Base-by-base conservation (phyloP, 2,113 vertebrate species). In the Paradoxurus hermaphroditus region DNA sequence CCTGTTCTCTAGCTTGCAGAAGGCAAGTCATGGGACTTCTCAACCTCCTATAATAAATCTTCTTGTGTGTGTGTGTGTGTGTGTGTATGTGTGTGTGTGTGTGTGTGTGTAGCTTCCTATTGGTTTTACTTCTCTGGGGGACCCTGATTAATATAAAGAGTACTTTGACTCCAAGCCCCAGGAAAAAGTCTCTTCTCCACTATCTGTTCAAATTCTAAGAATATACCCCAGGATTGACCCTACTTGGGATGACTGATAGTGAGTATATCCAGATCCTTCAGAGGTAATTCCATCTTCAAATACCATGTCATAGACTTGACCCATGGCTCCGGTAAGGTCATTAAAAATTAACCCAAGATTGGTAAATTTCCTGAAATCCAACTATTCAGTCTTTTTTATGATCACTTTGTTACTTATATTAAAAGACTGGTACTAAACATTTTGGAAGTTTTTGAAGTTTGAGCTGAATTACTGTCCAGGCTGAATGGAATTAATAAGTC, bases 391-490 rank as follows among this genome's bases (percentile, higher is more conserved):
- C 25, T 86, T 92, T 85, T 39, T 53, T 53, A 51, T 51, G 39
- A 67, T 86, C 11, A 73, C 11, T 41, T 39, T 92, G 13, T 63
- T 72, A 53, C 15, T 83, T 86, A 31, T 16, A 73, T 73, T 68
- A 68, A 93, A 85, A 92, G n/a, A 62, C 10, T 75, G 62, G 19
- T 73, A 63, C 41, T 85, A 12, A 15, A n/a, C 18, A 73, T 88
- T 70, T 81, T 95, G 29, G 63, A 83, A 88, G 56, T 91, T 77
- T 87, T n/a, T 88, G 70, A 86, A 86, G 53, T 67, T 88, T 94
- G 41, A 91, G 10, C 7, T 68, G 34, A 93, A 84, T 78, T 7
- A 53, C 39, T 97, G 14, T 31, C 21, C 12, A 86, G 83, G n/a
- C 5, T 84, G 36, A 94, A 86, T 49, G 63, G 31, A 81, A 39